Percentiles rank a stretch among this genome's conserved stretches.
Evolutionary conservation across 2,797 vertebrate genomes (phyloP).

Genomic region (Coranthus polyacanthus): DNA sequence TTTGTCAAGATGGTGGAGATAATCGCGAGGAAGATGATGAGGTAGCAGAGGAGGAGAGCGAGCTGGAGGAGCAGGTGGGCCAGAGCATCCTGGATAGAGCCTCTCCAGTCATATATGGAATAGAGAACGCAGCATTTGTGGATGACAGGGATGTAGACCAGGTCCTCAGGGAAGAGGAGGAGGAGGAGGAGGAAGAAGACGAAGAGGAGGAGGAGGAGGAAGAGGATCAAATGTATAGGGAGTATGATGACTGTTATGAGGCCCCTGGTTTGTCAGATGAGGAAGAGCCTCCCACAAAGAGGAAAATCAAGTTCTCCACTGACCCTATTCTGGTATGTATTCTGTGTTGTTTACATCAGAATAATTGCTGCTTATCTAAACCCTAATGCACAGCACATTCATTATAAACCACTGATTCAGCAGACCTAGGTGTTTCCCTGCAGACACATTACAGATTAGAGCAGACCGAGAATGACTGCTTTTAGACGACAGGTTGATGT

Average conservation of each 20-base stretch:
- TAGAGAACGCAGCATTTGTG: slow-evolving; percentile 94
- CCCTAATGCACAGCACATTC: slow-evolving; percentile 32
- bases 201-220: slow-evolving; percentile 80
- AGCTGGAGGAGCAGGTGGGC: slow-evolving; percentile 78
- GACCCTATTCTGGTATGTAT: slow-evolving; percentile 89
- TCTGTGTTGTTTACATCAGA: slow-evolving; percentile 33
- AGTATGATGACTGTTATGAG: slow-evolving; percentile 86
- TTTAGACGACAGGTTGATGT: slow-evolving; percentile 41
- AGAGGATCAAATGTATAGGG: slow-evolving; percentile 75
- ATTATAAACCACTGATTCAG: slow-evolving; percentile 65
- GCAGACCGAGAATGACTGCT: slow-evolving; percentile 49
- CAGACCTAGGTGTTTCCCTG: slow-evolving; percentile 57
- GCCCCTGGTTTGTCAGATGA: slow-evolving; percentile 91
- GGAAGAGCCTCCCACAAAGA: slow-evolving; percentile 84
- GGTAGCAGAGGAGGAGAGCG: slow-evolving; percentile 71
- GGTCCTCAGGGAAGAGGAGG: slow-evolving; percentile 81
- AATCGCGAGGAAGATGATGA: slow-evolving; percentile 69
- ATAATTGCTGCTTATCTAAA: slow-evolving; percentile 35
- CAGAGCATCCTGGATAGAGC: slow-evolving; percentile 70
- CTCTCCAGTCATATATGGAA: slow-evolving; percentile 87
- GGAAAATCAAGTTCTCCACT: slow-evolving; percentile 91
- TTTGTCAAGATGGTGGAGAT: slow-evolving; percentile 37
- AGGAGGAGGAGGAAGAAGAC: slow-evolving; percentile 70
- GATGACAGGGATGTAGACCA: slow-evolving; percentile 87
- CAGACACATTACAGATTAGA: slow-evolving; percentile 59